Conservation (phyloP, 2,888 invertebrate species). For the Ceriagrion tenellum region DNA sequence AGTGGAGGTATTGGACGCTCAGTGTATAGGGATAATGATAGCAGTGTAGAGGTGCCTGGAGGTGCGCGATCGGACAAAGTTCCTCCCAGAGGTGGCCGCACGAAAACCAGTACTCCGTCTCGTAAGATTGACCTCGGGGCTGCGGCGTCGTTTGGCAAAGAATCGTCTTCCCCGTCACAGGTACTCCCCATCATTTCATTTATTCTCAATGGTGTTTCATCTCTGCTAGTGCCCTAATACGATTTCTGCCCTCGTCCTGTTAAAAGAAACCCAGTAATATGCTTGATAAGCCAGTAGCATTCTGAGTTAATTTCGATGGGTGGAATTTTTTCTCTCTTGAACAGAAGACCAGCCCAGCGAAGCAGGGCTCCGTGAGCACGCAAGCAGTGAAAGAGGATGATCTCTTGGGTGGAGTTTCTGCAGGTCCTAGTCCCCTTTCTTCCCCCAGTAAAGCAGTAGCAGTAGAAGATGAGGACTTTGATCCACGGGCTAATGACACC, state of each 20-base stretch:
- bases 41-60: conserved; percentile 74
- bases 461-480: conserved; percentile 82
- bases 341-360: conserved; percentile 72
- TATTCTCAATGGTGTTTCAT: neutral
- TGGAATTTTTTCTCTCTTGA: conserved; percentile 64
- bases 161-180: conserved; percentile 74
- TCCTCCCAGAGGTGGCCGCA: conserved; percentile 61
- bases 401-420: conserved; percentile 75
- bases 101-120: conserved; percentile 69
- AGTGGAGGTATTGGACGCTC: conserved; percentile 74
- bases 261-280: no score
- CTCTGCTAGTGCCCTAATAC: no score
- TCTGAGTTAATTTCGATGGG: neutral
- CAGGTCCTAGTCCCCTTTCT: conserved; percentile 76
- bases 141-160: conserved; percentile 85
- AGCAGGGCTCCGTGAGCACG: conserved; percentile 72
- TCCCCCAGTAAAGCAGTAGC: conserved; percentile 72
- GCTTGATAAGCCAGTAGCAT: neutral
- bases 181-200: neutral
- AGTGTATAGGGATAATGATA: conserved; percentile 71
- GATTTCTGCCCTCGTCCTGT: no score
- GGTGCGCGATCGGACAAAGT: conserved; percentile 73
- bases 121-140: conserved; percentile 84
- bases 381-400: conserved; percentile 74
- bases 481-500: conserved; percentile 76